phyloP scores from a whole-genome alignment of 64 coral and sea anemone species.

The Montipora efflorescens region DNA sequence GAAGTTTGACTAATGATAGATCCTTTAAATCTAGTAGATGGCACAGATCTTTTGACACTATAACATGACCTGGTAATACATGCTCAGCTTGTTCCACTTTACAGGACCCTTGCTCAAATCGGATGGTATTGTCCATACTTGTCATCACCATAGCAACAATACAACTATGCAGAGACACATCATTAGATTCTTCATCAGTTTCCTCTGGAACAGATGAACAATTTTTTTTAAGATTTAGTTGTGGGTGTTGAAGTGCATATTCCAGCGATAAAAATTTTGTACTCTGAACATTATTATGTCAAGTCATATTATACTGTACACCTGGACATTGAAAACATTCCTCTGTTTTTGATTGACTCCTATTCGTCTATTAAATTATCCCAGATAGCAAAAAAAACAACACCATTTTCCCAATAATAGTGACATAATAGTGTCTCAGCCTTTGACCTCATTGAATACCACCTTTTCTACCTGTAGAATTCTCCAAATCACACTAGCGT shows the following conservation, averaged over 20 bases:
- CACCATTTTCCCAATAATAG: no score
- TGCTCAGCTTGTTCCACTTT: neutral
- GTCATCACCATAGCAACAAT: slow-evolving; percentile 34
- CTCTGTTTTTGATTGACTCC: no score
- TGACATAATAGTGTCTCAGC: no score
- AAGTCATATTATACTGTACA: no score
- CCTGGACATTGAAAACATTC: no score
- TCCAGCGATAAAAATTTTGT: no score
- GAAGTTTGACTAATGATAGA: slow-evolving; percentile 64
- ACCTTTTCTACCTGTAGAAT: no score
- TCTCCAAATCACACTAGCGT: no score
- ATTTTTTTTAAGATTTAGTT: neutral
- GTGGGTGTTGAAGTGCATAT: neutral
- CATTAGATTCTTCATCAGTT: neutral
- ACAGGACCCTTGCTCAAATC: neutral
- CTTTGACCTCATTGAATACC: no score
- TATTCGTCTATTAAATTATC: no score
- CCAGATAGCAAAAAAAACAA: no score
- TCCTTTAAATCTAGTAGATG: slow-evolving; percentile 50
- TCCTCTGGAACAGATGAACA: neutral
- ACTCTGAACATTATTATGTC: no score
- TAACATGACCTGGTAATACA: slow-evolving; percentile 61
- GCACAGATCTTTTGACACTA: slow-evolving; percentile 27
- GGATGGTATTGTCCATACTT: neutral
- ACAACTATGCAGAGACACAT: neutral